Conservation (phyloP, 2,797 vertebrate species). For the Clarias laeviceps region DNA sequence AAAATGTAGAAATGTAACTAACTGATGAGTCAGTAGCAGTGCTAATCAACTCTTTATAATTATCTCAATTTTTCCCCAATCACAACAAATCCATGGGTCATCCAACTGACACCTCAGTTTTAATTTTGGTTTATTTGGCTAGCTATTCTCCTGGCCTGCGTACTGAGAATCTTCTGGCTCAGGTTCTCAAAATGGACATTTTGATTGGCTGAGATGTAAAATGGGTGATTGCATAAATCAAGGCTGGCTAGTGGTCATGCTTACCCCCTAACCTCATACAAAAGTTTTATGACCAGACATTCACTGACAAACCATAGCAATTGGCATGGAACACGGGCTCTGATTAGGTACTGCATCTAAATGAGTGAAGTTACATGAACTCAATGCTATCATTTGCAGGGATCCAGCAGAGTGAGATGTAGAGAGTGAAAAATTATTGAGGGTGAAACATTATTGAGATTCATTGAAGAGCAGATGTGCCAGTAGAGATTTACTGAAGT, state of each 20-base stretch:
- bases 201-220: constrained; percentile 1
- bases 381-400: not conserved
- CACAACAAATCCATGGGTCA: not conserved
- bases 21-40: constrained; percentile 17
- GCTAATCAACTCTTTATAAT: constrained; percentile 15
- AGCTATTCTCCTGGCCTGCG: not conserved
- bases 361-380: constrained; percentile 23
- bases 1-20: constrained; percentile 12
- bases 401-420: constrained; percentile 19
- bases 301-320: not conserved
- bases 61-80: not conserved
- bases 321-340: not conserved
- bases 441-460: constrained; percentile 13
- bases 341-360: constrained; percentile 16
- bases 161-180: not conserved
- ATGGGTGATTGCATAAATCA: constrained; percentile 9
- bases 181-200: not conserved
- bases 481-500: not conserved
- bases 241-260: not conserved
- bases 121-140: not conserved
- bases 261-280: not conserved
- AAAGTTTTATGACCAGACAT: not conserved
- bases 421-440: constrained; percentile 8
- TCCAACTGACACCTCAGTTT: not conserved
- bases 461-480: constrained; percentile 14